Evolutionary conservation across 92 coral and sea anemone genomes (phyloP), one percentile per base, ranked within the genome.

Genomic region (Epizoanthus ramosus): DNA sequence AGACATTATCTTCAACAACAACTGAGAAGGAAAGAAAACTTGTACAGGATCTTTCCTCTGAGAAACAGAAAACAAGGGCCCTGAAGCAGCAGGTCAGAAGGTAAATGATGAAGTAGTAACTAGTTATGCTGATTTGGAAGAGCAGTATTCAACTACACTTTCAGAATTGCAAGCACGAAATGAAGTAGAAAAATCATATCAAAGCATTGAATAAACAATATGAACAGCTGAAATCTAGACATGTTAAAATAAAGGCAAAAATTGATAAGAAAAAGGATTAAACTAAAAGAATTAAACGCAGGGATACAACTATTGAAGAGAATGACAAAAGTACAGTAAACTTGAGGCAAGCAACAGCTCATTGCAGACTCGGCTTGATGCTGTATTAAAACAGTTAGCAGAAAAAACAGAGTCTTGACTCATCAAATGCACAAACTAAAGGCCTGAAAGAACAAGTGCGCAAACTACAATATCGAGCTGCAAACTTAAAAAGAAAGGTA

Each of bases 31-130:
- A 74, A 74, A 74, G 80, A 9, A 74, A 74, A 57, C 66, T 74
- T 56, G 80, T 50, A 74, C 80, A 25, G 67, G 80, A 74, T 21
- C 80, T 74, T 57, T 56, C 80, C 15, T 56, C 80, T 74, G 52
- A 56, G 80, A 56, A 54, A 25, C 45, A 56, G 58, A 74, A 74
- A 74, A 56, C 50, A 57, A 74, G 45, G 80, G 13, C 47, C 24
- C 52, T 74, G 14, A 74, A 74, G 79, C 52, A 43, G 17, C 25
- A 73, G 43, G 63, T 73, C 33, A 73, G n/a, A 52, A 73, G 64
- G 63, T 54, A 73, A 73, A 73, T 50, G 57, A 73, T 8, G 79
- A 73, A 23, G 79, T 53, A 67, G 72, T 31, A 67, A 67, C 72
- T 25, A 25, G 28, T 28, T 28, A 4, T 67, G 45, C 50, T 67